Percentiles rank a stretch among this genome's conserved stretches.
Evolutionary conservation across 2,113 vertebrate genomes (phyloP).

Genomic region (Raja brachyura): DNA sequence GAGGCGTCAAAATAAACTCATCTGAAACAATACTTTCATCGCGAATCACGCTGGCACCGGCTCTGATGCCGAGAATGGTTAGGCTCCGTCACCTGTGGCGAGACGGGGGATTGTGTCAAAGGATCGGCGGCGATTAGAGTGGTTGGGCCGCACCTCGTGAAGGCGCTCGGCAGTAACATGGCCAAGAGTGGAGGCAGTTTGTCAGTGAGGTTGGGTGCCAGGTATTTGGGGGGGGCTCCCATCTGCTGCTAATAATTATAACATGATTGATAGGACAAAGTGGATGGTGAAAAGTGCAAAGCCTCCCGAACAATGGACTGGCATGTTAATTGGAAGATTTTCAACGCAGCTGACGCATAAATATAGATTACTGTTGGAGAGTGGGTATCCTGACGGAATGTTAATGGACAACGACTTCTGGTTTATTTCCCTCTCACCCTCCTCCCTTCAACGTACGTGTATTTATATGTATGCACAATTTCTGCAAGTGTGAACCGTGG

Average conservation of each 20-base stretch:
- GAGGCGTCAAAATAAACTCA: no score
- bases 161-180: not conserved
- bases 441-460: no score
- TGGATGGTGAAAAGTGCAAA: slow-evolving; percentile 21
- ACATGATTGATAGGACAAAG: slow-evolving; percentile 25
- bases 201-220: not conserved
- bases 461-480: slow-evolving; percentile 2
- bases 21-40: no score
- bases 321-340: slow-evolving; percentile 26
- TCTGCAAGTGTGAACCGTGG: not conserved
- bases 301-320: not conserved
- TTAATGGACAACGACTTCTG: slow-evolving; percentile 5
- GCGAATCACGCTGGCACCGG: no score
- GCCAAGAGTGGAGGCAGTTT: not conserved
- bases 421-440: not conserved
- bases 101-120: not conserved
- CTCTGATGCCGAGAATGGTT: no score
- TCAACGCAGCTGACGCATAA: not conserved
- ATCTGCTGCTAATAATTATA: slow-evolving; percentile 26
- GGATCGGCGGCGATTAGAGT: not conserved
- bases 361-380: slow-evolving; percentile 28
- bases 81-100: no score
- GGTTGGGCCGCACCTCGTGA: not conserved
- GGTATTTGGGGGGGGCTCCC: no score
- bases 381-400: not conserved